Base-by-base conservation (phyloP, 53 echinoderm and acorn worm genomes). In the Apostichopus leukothele region DNA sequence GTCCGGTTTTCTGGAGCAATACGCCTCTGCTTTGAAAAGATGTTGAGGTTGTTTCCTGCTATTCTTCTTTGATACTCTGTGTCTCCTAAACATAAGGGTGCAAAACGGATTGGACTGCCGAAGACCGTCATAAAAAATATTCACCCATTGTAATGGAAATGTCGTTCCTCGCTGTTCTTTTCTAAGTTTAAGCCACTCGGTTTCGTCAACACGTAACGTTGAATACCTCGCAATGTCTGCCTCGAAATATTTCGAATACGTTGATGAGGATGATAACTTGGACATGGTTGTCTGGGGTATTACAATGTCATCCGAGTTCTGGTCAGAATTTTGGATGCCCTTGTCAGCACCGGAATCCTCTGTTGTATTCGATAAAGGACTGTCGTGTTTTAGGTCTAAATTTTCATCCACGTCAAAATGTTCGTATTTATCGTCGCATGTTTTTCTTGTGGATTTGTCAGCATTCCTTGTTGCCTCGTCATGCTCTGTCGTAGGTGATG, bases 21-120 rank as follows among this genome's bases (percentile, higher is more conserved):
- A 84, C 6, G 61, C 84, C 2, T 59, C 16, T 5, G 83, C 83
- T 4, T 9, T 6, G n/a, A 19, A 22, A 83, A 83, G 4, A 80
- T 16, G 59, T 57, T 3, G 9, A 11, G 0, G 83, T 5, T 7
- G 19, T 83, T 21, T 83, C 51, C 60, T 83, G 21, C 60, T 55
- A 10, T 1, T 4, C 4, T 16, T 83, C 19, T 53, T 83, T 54
- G 83, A n/a, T 19, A 9, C 60, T 10, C 83, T n/a, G n/a, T 51
- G 83, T 59, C 83, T 4, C 25, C 16, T 83, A 9, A 83, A 83
- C 83, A 83, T 83, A 5, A 83, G 5, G 4, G 83, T 83, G 16
- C 83, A 83, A 13, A 6, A 83, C 4, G 60, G 83, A 9, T 83
- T 83, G 39, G 83, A 83, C 21, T 12, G 4, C 4, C 3, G 10